Evolutionary conservation across 2,113 vertebrate species (phyloP).

Genomic region (Corynorhinus townsendii): DNA sequence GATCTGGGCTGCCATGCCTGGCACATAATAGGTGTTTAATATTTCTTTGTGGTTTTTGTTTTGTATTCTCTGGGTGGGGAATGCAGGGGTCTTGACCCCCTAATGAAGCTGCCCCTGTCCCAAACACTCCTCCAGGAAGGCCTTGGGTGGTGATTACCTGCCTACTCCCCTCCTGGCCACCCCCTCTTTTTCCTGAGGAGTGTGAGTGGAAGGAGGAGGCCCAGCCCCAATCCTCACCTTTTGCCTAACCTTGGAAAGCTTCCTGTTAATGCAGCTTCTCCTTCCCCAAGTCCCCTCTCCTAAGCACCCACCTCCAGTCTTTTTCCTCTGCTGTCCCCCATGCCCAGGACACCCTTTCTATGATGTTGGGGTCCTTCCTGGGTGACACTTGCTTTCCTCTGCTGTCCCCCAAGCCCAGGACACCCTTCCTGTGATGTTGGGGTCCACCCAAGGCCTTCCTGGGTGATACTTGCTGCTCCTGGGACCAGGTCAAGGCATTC

Average conservation of each 20-base stretch:
- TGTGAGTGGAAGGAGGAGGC: neutral
- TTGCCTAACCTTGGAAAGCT: slow-evolving; percentile 4
- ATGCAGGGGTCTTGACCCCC: neutral
- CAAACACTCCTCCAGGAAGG: neutral
- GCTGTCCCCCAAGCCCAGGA: too few species aligned
- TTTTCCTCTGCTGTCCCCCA: neutral
- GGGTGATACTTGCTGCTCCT: neutral
- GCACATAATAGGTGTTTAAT: neutral
- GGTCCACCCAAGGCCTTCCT: too few species aligned
- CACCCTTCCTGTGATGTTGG: rapidly evolving
- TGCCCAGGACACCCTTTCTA: rapidly evolving
- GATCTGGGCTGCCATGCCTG: rapidly evolving
- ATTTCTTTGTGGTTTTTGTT: neutral
- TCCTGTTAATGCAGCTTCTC: neutral
- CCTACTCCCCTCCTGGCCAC: neutral
- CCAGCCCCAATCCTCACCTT: neutral
- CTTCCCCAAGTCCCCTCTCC: neutral
- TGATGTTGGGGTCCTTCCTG: neutral
- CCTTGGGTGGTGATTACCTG: neutral
- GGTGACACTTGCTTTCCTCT: neutral
- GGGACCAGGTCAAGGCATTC: neutral
- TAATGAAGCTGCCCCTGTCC: neutral
- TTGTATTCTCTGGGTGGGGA: neutral
- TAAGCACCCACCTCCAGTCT: neutral
- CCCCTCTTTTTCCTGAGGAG: neutral